Evolutionary conservation across 2,113 vertebrate species (phyloP).

Genomic region (Excalfactoria chinensis): DNA sequence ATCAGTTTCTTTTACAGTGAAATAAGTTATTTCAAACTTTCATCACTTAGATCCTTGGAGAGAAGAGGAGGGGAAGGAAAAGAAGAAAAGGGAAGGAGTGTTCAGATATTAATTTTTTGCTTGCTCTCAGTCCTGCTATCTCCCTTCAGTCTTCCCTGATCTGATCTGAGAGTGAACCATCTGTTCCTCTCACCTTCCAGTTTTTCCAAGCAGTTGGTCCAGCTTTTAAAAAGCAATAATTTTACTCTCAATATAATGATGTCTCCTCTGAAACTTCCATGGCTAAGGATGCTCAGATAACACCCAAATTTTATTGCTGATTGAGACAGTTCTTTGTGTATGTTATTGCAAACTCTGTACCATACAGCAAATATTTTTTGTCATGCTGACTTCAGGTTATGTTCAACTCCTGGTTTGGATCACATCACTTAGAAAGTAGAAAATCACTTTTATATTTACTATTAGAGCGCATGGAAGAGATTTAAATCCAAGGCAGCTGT

Average conservation of each 20-base stretch:
- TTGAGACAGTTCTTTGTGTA: background rate
- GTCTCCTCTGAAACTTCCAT: background rate
- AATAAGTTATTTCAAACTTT: background rate
- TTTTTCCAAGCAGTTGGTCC: background rate
- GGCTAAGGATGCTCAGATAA: background rate
- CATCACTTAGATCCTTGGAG: background rate
- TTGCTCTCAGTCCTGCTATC: background rate
- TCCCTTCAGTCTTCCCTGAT: background rate
- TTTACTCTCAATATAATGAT: background rate
- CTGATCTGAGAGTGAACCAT: background rate
- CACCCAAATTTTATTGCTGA: background rate
- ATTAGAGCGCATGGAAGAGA: background rate
- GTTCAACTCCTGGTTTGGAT: background rate
- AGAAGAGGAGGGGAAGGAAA: background rate
- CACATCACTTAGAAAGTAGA: background rate
- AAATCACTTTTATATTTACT: background rate
- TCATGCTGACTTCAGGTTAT: background rate
- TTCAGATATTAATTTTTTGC: background rate
- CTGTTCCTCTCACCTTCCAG: background rate
- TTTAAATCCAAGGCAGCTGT: background rate
- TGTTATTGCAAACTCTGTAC: background rate
- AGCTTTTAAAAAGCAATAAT: background rate
- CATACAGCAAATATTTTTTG: background rate
- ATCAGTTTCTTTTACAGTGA: background rate
- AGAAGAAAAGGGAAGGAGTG: background rate